phyloP scores from a whole-genome alignment of 2,797 vertebrate species.

The Sebastes vulpes region DNA sequence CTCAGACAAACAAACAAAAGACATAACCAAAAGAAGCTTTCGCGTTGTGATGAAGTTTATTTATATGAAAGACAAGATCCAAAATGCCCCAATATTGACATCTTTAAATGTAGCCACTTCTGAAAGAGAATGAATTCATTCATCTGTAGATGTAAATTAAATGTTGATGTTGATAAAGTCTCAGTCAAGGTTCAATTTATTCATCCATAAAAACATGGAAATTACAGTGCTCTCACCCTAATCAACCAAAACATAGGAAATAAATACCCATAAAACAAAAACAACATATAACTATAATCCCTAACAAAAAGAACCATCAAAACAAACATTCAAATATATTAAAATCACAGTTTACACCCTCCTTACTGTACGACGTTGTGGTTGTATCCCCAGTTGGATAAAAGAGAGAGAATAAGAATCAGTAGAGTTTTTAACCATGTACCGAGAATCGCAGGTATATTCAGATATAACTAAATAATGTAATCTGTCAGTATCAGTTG shows the following conservation, averaged over 20 bases:
- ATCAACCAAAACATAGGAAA: not conserved
- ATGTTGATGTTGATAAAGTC: not conserved
- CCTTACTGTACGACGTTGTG: not conserved
- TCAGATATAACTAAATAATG: not conserved
- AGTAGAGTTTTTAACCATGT: not conserved
- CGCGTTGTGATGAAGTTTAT: not conserved
- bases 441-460: not conserved
- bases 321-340: not conserved
- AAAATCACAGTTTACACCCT: not conserved
- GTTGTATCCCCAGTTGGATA: not conserved
- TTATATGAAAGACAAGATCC: not conserved
- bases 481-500: not conserved
- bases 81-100: not conserved
- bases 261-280: not conserved
- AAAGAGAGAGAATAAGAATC: not conserved
- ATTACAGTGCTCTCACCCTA: not conserved
- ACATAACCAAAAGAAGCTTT: not conserved
- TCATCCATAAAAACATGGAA: not conserved
- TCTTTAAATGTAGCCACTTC: not conserved
- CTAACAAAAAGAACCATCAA: not conserved
- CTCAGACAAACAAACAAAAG: constrained; percentile 49
- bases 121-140: not conserved
- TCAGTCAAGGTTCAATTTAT: not conserved
- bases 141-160: not conserved
- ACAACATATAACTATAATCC: not conserved